Evolutionary conservation across 2,797 vertebrate species (phyloP).

Genomic region (Limosa lapponica): DNA sequence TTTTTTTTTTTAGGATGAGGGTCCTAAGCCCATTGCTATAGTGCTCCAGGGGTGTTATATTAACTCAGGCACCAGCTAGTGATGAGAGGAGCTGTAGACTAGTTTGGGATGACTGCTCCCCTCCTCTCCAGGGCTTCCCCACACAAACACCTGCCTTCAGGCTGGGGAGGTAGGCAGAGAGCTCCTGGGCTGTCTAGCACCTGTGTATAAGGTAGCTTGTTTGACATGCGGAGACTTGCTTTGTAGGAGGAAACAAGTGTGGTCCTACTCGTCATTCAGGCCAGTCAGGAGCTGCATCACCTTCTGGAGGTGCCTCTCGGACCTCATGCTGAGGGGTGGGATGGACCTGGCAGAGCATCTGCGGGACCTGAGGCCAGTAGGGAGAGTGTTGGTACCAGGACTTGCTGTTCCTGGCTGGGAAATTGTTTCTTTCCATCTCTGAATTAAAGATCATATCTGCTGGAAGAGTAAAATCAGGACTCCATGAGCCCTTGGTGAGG

Average conservation of each 20-base stretch:
- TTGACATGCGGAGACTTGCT: too few relatives aligned
- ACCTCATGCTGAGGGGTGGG: background rate
- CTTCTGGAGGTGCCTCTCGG: background rate
- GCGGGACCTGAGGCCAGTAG: rapidly evolving
- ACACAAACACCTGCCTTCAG: too few relatives aligned
- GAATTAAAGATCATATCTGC: background rate
- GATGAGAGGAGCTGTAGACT: background rate
- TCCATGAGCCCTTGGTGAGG: background rate
- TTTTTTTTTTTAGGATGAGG: too few relatives aligned
- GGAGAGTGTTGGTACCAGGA: rapidly evolving
- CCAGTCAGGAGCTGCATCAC: background rate
- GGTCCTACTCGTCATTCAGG: background rate
- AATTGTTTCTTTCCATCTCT: background rate
- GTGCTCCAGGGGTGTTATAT: background rate
- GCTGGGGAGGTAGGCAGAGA: background rate
- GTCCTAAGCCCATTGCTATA: background rate
- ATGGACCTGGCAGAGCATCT: background rate
- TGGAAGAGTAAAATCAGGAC: background rate
- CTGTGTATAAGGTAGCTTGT: background rate
- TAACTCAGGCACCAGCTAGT: background rate
- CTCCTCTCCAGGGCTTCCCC: background rate
- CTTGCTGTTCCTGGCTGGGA: background rate
- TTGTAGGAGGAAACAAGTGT: background rate
- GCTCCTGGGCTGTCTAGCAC: background rate
- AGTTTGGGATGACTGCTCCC: background rate